Evolutionary conservation across 1,140 invertebrate genomes (phyloP).

Genomic region (Portunus trituberculatus): DNA sequence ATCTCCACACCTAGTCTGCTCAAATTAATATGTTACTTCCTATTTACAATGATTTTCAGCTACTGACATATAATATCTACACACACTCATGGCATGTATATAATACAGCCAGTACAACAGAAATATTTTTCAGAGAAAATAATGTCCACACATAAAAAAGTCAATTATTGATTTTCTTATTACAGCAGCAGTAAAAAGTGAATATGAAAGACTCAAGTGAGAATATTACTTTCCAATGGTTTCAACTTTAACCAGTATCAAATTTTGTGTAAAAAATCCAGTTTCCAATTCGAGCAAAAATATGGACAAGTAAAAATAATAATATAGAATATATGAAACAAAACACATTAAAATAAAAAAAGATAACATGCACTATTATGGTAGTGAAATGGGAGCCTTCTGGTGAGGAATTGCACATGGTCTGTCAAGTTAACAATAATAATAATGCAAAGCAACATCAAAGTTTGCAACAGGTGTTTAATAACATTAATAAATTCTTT

Average conservation of each 20-base stretch:
- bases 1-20: not conserved
- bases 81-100: conserved; percentile 39
- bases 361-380: not conserved
- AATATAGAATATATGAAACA: not conserved
- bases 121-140: conserved; percentile 5
- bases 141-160: not conserved
- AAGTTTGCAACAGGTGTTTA: conserved; percentile 33
- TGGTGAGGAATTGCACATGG: not conserved
- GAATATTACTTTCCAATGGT: conserved; percentile 23
- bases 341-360: not conserved
- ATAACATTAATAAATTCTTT: conserved; percentile 38
- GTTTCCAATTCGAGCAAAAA: not conserved
- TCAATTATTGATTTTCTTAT: not conserved
- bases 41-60: conserved; percentile 46
- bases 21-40: conserved; percentile 8
- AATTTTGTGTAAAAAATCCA: not conserved
- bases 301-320: too few relatives aligned
- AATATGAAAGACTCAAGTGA: conserved; percentile 10
- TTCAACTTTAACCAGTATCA: not conserved
- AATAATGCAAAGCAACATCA: conserved; percentile 37
- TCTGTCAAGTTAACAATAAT: not conserved
- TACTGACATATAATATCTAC: conserved; percentile 45
- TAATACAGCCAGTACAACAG: conserved; percentile 9
- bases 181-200: conserved; percentile 3
- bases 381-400: conserved; percentile 22